These are phyloP conservation scores for Austrolebias charrua DNA, from an alignment of 2,797 vertebrate genomes.

Conservation along the genomic window DNA sequence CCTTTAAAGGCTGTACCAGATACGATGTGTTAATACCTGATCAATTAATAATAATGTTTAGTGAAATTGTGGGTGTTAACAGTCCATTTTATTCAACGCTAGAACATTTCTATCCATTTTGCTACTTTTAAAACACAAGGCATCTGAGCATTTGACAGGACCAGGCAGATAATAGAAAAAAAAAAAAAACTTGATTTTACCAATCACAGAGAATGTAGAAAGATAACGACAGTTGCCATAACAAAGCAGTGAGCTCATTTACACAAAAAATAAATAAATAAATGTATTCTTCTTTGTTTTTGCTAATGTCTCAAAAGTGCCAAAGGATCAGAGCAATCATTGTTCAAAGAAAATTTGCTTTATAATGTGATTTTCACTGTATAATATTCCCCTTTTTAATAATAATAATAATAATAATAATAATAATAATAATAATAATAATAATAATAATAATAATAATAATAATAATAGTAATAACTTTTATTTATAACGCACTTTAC, in stretches of 20 bases:
- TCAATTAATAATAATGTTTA: constrained; percentile 9
- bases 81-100: background rate
- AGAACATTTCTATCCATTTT: constrained; percentile 25
- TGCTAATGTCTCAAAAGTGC: constrained; percentile 19
- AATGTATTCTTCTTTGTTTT: constrained; percentile 21
- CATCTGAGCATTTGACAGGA: constrained; percentile 40
- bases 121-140: constrained; percentile 36
- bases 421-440: too few species aligned
- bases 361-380: constrained; percentile 40
- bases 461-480: too few species aligned
- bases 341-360: constrained; percentile 29
- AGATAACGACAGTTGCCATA: constrained; percentile 20
- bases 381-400: constrained; percentile 34
- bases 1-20: background rate
- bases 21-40: too few species aligned
- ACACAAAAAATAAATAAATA: constrained; percentile 24
- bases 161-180: constrained; percentile 14
- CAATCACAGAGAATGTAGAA: constrained; percentile 17
- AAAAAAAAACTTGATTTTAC: constrained; percentile 3
- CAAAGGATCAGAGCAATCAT: constrained; percentile 26
- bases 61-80: constrained; percentile 31
- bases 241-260: constrained; percentile 19
- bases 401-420: too few species aligned
- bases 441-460: too few species aligned
- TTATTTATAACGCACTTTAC: too few species aligned